phyloP scores from a whole-genome alignment of 2,888 invertebrate species.

The Nemurella pictetii region DNA sequence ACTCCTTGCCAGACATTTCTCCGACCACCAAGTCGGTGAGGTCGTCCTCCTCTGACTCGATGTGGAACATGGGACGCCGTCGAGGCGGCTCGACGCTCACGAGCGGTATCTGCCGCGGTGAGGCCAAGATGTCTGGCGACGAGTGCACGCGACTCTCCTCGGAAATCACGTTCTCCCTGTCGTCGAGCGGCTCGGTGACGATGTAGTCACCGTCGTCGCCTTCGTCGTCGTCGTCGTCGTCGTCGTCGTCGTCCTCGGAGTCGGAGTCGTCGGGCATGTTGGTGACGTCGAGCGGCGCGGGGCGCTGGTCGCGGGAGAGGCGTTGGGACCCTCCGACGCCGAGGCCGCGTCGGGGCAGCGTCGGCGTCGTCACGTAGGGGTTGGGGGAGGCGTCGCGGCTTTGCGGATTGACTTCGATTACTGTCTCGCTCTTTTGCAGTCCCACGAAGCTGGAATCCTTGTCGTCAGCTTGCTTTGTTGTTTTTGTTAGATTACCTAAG shows the following conservation, averaged over 20 bases:
- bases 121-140: slow-evolving; percentile 43
- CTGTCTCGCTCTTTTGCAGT: slow-evolving; percentile 31
- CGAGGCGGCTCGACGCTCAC: slow-evolving; percentile 38
- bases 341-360: slow-evolving; percentile 47
- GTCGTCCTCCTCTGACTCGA: slow-evolving; percentile 54
- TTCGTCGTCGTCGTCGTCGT: slow-evolving; percentile 41
- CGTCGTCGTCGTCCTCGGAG: slow-evolving; percentile 47
- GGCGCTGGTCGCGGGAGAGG: slow-evolving; percentile 49
- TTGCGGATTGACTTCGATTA: slow-evolving; percentile 12
- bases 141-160: slow-evolving; percentile 39
- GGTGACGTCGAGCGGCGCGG: slow-evolving; percentile 50
- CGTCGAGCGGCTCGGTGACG: slow-evolving; percentile 43
- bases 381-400: slow-evolving; percentile 22
- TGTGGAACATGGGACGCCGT: slow-evolving; percentile 53
- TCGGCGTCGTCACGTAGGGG: slow-evolving; percentile 50
- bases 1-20: slow-evolving; percentile 4
- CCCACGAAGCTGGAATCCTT: slow-evolving; percentile 32
- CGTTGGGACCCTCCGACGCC: slow-evolving; percentile 49
- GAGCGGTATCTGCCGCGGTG: neutral
- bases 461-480: too few species aligned
- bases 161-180: slow-evolving; percentile 43
- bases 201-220: slow-evolving; percentile 41
- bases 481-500: neutral
- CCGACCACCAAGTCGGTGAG: slow-evolving; percentile 33
- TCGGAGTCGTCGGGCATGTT: slow-evolving; percentile 47